Percentiles rank a stretch among this genome's conserved stretches.
Evolutionary conservation across 2,113 vertebrate genomes (phyloP).

Genomic region (Daubentonia madagascariensis): DNA sequence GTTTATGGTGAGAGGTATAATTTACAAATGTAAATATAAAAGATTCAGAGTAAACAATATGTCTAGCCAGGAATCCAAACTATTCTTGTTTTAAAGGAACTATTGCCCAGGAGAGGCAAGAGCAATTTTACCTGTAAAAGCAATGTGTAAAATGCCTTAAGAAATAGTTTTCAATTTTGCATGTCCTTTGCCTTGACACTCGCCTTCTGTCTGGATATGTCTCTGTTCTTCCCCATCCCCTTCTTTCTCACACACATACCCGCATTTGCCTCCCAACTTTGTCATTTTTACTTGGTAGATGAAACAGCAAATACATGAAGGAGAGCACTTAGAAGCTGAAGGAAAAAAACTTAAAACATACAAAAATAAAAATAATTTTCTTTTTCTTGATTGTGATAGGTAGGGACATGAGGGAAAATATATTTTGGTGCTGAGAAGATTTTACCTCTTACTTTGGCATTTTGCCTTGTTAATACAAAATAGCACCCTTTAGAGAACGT

Average conservation of each 20-base stretch:
- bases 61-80: neutral
- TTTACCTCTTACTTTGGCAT: constrained; percentile 2
- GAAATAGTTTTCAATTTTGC: neutral
- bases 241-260: neutral
- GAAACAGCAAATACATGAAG: neutral
- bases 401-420: neutral
- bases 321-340: neutral
- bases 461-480: constrained; percentile 45
- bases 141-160: neutral
- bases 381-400: neutral
- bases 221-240: neutral
- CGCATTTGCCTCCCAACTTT: neutral
- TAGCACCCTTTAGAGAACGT: neutral
- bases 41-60: neutral
- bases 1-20: neutral
- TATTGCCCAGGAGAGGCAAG: neutral
- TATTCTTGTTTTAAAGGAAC: neutral
- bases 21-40: constrained; percentile 20
- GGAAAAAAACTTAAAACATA: neutral
- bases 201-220: neutral
- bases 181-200: neutral
- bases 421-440: constrained; percentile 45
- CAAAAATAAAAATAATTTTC: constrained; percentile 11
- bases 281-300: neutral
- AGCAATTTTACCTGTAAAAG: neutral